phyloP scores from a whole-genome alignment of 92 coral and sea anemone species.

The Palythoa grandis region DNA sequence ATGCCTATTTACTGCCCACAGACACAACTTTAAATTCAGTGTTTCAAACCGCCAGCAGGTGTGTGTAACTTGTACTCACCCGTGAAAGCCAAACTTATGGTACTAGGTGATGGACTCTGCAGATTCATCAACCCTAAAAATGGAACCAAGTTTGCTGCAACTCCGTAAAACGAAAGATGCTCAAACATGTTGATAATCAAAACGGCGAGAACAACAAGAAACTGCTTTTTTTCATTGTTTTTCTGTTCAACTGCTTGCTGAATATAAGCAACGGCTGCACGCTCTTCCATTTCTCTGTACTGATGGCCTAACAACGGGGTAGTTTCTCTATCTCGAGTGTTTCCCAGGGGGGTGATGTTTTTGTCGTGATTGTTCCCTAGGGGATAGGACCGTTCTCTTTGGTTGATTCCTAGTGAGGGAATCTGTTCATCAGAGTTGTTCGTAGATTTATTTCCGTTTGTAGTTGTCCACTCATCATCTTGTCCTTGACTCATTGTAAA shows the following conservation, averaged over 20 bases:
- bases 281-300: slow-evolving; percentile 21
- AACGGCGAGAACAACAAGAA: slow-evolving; percentile 64
- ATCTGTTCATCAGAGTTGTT: not conserved
- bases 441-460: not conserved
- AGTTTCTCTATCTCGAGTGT: not conserved
- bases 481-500: not conserved
- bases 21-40: too few species aligned
- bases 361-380: not conserved
- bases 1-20: too few species aligned
- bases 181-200: slow-evolving; percentile 75
- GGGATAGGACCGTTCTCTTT: not conserved
- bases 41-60: too few species aligned
- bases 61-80: slow-evolving; percentile 35
- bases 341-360: not conserved
- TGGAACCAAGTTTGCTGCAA: slow-evolving; percentile 75
- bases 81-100: slow-evolving; percentile 68
- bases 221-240: slow-evolving; percentile 33
- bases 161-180: slow-evolving; percentile 82
- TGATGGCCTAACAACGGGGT: not conserved
- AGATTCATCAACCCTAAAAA: slow-evolving; percentile 66
- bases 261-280: not conserved
- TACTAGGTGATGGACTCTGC: slow-evolving; percentile 65
- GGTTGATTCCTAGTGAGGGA: not conserved
- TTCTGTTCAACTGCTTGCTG: not conserved
- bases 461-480: not conserved